Evolutionary conservation across 2,797 vertebrate species (phyloP), one percentile per base, ranked within the genome.

Genomic region (Ambastaia sidthimunki): DNA sequence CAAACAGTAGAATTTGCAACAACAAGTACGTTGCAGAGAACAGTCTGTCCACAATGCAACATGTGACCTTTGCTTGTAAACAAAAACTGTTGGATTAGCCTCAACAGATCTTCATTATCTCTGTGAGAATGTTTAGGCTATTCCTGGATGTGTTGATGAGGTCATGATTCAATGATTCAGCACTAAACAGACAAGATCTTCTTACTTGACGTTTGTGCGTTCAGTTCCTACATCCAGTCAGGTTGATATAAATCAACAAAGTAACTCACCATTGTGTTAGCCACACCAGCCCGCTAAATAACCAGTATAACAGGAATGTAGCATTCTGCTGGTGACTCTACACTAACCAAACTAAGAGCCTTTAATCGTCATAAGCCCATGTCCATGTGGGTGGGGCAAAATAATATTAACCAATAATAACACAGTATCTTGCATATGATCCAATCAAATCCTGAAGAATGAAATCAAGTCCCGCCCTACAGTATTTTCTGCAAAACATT

Each of bases 41-140:
- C 59, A 1, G 59, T 31, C 16, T 25, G 57, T 60, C 23, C 59
- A 62, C 23, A 44, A 44, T 50, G 23, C 59, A 28, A 25, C 59
- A 59, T 25, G 12, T 59, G 13, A 1, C 11, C 23, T 34, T 10
- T 34, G 28, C 60, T 63, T 63, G 54, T 69, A 60, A 78, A 78
- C 44, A 25, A 63, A 23, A 65, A 72, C 48, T 15, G 18, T 55
- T 66, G 48, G 60, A 79, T 28, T 31, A 79, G 19, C 16, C 19
- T 83, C 50, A 88, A 84, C 80, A 80, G 48, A 31, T 82, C 66
- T 89, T 82, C 80, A 80, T 79, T 65, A 54, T 55, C 73, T 50
- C 44, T 16, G 12, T 68, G 60, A 84, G 59, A 15, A 55, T 62
- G 23, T 60, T 65, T 7, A 23, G 54, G 57, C 55, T 78, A 82